These are phyloP conservation scores for Periophthalmus magnuspinnatus DNA, from an alignment of 2,797 vertebrate species.

Conservation along the genomic window DNA sequence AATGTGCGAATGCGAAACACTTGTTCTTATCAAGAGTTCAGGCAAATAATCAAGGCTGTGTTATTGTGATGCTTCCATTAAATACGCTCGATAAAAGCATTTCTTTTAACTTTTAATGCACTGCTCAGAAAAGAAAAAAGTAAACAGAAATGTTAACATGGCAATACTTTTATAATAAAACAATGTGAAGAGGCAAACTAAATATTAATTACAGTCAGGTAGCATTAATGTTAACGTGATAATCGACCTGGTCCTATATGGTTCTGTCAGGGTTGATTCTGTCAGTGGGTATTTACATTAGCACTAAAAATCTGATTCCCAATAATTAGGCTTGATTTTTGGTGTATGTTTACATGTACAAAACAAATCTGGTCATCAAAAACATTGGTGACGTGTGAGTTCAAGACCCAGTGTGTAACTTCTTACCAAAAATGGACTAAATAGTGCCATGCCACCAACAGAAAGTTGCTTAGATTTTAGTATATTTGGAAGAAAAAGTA, in stretches of 20 bases:
- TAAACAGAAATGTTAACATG: slow-evolving; percentile 21
- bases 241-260: slow-evolving; percentile 74
- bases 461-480: no score
- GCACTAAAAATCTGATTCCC: no score
- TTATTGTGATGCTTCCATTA: slow-evolving; percentile 13
- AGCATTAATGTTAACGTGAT: slow-evolving; percentile 69
- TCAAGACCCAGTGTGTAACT: no score
- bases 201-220: slow-evolving; percentile 66
- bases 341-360: no score
- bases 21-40: slow-evolving; percentile 36
- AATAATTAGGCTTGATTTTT: no score
- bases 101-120: slow-evolving; percentile 30
- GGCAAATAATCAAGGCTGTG: slow-evolving; percentile 24
- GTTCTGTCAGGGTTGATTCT: slow-evolving; percentile 67
- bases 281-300: slow-evolving; percentile 18
- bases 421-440: no score
- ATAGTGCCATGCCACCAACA: no score
- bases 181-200: slow-evolving; percentile 44
- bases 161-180: slow-evolving; percentile 38
- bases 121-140: slow-evolving; percentile 2
- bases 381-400: no score
- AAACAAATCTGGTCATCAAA: no score
- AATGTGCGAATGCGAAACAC: slow-evolving; percentile 62
- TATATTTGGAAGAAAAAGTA: no score
- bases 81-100: slow-evolving; percentile 31